phyloP scores from a whole-genome alignment of 1,140 invertebrate species.

The Aphelinus certus region DNA sequence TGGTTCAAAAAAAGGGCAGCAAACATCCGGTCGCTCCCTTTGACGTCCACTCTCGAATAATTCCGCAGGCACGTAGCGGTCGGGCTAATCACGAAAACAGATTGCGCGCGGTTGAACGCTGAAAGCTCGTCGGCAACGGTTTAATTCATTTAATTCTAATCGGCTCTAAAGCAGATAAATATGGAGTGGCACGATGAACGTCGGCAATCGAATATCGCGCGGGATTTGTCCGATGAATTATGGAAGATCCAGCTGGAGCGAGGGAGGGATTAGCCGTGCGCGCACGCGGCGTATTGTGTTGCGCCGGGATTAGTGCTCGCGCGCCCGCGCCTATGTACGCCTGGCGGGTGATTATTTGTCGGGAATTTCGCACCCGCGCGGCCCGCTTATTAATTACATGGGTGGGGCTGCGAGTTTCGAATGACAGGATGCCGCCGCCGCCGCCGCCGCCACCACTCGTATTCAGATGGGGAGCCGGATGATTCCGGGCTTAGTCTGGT shows the following conservation, averaged over 20 bases:
- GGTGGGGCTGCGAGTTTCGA: background rate
- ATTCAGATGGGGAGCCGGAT: background rate
- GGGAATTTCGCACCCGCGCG: background rate
- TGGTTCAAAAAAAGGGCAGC: no score
- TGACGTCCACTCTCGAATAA: no score
- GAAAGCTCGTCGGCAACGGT: background rate
- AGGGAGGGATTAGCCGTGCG: background rate
- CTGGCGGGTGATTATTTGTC: slow-evolving; percentile 7
- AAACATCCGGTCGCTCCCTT: no score
- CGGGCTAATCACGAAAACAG: no score
- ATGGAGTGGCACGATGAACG: background rate
- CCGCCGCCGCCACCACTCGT: no score
- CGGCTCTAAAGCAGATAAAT: background rate
- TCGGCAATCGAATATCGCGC: slow-evolving; percentile 15
- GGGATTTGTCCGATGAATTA: slow-evolving; percentile 29
- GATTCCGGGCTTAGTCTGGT: background rate
- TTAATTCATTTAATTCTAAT: slow-evolving; percentile 10
- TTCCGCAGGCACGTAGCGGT: no score
- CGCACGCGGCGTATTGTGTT: background rate
- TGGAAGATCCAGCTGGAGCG: background rate
- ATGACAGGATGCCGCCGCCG: background rate
- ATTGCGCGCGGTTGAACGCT: background rate
- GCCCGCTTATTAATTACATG: slow-evolving; percentile 24
- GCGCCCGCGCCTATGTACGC: background rate
- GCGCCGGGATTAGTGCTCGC: background rate